Percentiles rank a stretch among this genome's conserved stretches.
Evolutionary conservation across 2,797 vertebrate species (phyloP).

Genomic region (Pangasius sanitwongsei): DNA sequence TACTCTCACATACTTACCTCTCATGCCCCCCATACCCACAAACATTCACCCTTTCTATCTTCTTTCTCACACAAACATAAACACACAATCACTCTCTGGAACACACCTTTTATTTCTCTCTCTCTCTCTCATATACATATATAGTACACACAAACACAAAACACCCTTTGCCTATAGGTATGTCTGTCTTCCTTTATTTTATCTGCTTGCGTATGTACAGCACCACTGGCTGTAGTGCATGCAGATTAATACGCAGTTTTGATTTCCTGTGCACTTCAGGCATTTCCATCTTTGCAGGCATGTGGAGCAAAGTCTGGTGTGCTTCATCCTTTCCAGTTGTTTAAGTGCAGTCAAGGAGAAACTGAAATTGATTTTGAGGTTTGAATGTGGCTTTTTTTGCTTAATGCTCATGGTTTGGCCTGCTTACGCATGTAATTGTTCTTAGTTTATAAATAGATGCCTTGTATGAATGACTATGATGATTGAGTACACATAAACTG

Average conservation of each 20-base stretch:
- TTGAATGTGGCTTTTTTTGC: slow-evolving; percentile 23
- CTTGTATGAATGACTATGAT: neutral
- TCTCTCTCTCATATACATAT: neutral
- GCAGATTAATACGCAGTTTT: slow-evolving; percentile 69
- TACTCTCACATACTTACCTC: slow-evolving; percentile 67
- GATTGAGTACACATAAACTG: neutral
- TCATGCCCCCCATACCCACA: neutral
- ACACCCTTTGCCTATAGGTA: neutral
- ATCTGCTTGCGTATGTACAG: slow-evolving; percentile 9
- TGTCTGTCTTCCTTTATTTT: slow-evolving; percentile 7
- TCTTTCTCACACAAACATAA: neutral
- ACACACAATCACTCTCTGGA: neutral
- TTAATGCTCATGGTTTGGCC: neutral
- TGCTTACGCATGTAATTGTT: slow-evolving; percentile 63
- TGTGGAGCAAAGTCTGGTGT: slow-evolving; percentile 43
- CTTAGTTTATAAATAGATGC: slow-evolving; percentile 12
- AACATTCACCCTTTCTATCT: slow-evolving; percentile 10
- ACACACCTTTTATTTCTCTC: neutral
- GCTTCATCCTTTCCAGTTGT: slow-evolving; percentile 42
- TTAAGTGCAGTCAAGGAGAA: slow-evolving; percentile 42
- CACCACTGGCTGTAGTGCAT: slow-evolving; percentile 14
- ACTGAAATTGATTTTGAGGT: slow-evolving; percentile 44
- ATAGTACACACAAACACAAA: neutral
- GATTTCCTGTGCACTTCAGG: slow-evolving; percentile 70
- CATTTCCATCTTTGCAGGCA: slow-evolving; percentile 58